Conservation (phyloP, 1,140 invertebrate genomes). For the Dendroctonus valens region DNA sequence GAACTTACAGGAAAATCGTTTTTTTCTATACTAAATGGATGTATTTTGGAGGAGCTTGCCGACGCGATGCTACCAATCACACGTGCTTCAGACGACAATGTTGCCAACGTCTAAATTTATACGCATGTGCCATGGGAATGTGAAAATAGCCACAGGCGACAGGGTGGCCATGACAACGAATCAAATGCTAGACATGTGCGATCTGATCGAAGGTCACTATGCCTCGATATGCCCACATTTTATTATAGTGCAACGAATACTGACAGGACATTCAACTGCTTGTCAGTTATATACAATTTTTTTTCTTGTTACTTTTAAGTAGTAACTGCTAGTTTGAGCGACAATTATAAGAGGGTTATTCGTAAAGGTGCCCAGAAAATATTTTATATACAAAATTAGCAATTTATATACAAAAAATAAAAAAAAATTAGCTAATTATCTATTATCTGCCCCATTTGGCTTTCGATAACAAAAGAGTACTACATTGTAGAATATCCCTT, state of each 20-base stretch:
- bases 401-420: too few relatives aligned
- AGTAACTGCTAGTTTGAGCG: background rate
- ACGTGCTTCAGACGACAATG: conserved; percentile 47
- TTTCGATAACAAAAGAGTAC: too few relatives aligned
- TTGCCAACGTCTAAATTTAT: conserved; percentile 33
- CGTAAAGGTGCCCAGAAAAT: too few relatives aligned
- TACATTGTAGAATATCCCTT: too few relatives aligned
- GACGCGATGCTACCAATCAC: conserved; percentile 35
- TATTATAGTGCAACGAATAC: background rate
- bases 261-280: background rate
- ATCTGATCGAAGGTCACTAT: background rate
- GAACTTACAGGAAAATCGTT: conserved; percentile 38
- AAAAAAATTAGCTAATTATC: too few relatives aligned
- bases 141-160: background rate
- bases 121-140: conserved; percentile 10
- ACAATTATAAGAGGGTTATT: too few relatives aligned
- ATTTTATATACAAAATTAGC: too few relatives aligned
- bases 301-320: background rate
- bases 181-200: background rate
- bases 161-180: background rate
- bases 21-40: conserved; percentile 28
- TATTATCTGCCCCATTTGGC: too few relatives aligned
- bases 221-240: background rate
- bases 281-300: background rate
- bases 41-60: conserved; percentile 35